phyloP scores from a whole-genome alignment of 2,113 vertebrate species.

The Malurus cyaneus region DNA sequence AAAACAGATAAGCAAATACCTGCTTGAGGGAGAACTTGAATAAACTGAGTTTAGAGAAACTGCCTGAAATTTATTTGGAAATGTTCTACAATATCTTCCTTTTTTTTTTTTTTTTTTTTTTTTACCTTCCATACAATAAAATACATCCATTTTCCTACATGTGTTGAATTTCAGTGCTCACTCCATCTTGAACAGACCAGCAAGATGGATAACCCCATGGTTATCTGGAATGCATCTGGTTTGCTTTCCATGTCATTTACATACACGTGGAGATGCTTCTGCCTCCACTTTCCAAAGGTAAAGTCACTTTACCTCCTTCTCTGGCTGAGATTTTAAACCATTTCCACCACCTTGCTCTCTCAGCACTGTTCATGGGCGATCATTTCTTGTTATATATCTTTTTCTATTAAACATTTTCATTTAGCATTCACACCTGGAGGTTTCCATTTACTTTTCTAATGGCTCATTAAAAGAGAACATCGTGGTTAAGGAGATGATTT shows the following conservation, averaged over 20 bases:
- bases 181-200: background rate
- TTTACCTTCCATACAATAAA: fast-evolving
- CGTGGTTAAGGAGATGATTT: background rate
- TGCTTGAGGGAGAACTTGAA: background rate
- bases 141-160: background rate
- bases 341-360: background rate
- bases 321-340: background rate
- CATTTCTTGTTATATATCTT: background rate
- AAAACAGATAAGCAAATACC: background rate
- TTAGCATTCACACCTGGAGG: slow-evolving; percentile 23
- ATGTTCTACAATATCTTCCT: background rate
- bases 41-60: background rate
- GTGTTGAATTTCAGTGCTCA: background rate
- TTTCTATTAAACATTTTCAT: background rate
- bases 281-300: background rate
- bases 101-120: background rate
- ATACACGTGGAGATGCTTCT: background rate
- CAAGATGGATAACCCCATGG: background rate
- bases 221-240: background rate
- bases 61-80: background rate
- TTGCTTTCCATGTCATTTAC: background rate
- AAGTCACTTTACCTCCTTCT: background rate
- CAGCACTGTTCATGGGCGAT: background rate
- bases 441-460: slow-evolving; percentile 27
- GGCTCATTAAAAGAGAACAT: background rate